Conservation (phyloP, 2,888 invertebrate genomes). For the Leistus spinibarbis region DNA sequence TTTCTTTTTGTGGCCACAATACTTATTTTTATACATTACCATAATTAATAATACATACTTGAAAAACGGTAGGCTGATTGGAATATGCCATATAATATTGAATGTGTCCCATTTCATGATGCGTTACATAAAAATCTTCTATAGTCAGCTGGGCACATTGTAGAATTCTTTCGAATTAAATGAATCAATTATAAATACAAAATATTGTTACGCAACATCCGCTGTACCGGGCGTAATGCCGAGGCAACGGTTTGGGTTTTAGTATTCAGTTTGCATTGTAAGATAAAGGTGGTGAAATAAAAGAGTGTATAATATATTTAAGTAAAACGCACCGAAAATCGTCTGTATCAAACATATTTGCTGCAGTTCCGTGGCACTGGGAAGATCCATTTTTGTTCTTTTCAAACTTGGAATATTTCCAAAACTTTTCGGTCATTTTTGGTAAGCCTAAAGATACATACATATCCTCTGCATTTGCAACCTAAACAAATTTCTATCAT, state of each 20-base stretch:
- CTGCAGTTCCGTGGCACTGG: constrained; percentile 74
- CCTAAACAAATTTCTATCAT: no score
- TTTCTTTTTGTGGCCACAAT: no score
- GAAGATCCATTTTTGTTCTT: constrained; percentile 51
- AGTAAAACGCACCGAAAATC: constrained; percentile 66
- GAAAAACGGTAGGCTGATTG: constrained; percentile 67
- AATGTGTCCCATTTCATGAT: constrained; percentile 78
- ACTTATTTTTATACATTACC: not conserved
- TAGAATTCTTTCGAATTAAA: constrained; percentile 61
- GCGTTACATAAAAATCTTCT: constrained; percentile 69
- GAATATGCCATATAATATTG: constrained; percentile 75
- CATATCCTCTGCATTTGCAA: constrained; percentile 68
- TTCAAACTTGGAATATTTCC: constrained; percentile 65
- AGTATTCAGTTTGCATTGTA: no score
- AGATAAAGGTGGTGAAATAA: no score
- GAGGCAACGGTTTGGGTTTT: no score
- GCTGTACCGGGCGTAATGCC: no score
- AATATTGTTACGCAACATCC: no score
- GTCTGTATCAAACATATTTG: constrained; percentile 69
- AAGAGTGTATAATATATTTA: not conserved
- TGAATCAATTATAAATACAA: constrained; percentile 1
- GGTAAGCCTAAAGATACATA: constrained; percentile 69
- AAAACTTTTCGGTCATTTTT: constrained; percentile 66
- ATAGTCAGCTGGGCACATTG: constrained; percentile 67
- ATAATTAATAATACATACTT: constrained; percentile 56